Conservation (phyloP, 1,140 invertebrate species). For the Cydia fagiglandana region DNA sequence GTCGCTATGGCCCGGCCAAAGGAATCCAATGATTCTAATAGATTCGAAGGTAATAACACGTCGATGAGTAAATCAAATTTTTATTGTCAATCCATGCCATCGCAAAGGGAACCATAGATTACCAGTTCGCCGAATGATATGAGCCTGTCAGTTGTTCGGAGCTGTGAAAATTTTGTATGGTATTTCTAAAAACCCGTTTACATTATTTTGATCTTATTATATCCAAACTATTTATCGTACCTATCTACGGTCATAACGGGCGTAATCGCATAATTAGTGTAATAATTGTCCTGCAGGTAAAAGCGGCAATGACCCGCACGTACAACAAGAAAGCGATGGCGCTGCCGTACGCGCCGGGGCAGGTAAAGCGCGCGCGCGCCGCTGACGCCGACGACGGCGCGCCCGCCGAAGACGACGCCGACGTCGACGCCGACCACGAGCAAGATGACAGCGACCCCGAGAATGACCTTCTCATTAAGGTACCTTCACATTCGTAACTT, state of each 20-base stretch:
- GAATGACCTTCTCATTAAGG: slow-evolving; percentile 90
- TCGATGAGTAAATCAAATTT: neutral
- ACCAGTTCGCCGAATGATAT: no score
- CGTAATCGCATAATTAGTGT: no score
- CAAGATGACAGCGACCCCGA: slow-evolving; percentile 84
- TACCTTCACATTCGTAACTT: slow-evolving; percentile 52
- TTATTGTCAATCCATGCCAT: neutral
- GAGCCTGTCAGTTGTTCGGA: no score
- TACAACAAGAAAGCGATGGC: slow-evolving; percentile 92
- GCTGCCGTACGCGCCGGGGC: slow-evolving; percentile 84
- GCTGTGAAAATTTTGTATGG: no score
- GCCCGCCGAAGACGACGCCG: slow-evolving; percentile 67
- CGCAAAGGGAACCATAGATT: no score
- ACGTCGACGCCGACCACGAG: slow-evolving; percentile 72
- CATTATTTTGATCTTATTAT: no score
- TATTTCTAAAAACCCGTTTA: no score
- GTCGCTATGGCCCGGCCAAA: slow-evolving; percentile 89
- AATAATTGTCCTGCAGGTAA: slow-evolving; percentile 80
- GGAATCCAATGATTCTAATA: slow-evolving; percentile 87
- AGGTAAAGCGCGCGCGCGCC: slow-evolving; percentile 75
- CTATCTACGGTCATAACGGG: no score
- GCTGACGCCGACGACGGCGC: slow-evolving; percentile 66
- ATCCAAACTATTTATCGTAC: no score
- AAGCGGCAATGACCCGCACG: slow-evolving; percentile 94
- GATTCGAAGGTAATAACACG: slow-evolving; percentile 85